A percentile compares a stretch with the other conserved stretches of the same genome.
Conservation (phyloP, 2,888 invertebrate genomes). For the Drosophila limbata region DNA sequence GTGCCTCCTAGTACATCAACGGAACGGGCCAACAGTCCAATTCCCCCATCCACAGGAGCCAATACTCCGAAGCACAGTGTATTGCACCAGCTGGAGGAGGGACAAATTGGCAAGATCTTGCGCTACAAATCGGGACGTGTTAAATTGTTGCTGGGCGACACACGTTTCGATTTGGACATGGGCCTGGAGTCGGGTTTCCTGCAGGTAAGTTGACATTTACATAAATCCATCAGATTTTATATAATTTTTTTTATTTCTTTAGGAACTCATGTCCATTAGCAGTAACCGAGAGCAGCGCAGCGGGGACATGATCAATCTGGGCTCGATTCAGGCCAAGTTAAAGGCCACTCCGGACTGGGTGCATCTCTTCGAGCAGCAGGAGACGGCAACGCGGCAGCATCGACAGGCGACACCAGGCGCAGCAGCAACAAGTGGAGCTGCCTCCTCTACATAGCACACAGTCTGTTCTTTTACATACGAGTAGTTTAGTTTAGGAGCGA, state of each 20-base stretch:
- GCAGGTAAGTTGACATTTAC: slow-evolving; percentile 78
- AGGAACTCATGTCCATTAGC: slow-evolving; percentile 87
- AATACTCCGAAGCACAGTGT: slow-evolving; percentile 51
- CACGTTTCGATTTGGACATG: slow-evolving; percentile 87
- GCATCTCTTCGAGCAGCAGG: slow-evolving; percentile 77
- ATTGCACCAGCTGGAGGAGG: slow-evolving; percentile 86
- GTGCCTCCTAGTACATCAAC: neutral
- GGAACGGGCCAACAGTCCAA: slow-evolving; percentile 42
- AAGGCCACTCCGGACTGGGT: slow-evolving; percentile 87
- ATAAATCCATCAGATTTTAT: rapidly evolving
- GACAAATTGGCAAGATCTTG: slow-evolving; percentile 87
- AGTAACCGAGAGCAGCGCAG: slow-evolving; percentile 86
- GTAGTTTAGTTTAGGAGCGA: slow-evolving; percentile 30
- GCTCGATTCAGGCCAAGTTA: slow-evolving; percentile 87
- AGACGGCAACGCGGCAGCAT: slow-evolving; percentile 41
- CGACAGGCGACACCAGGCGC: slow-evolving; percentile 15
- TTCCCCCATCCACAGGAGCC: slow-evolving; percentile 12
- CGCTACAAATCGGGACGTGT: slow-evolving; percentile 88
- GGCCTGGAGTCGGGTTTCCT: slow-evolving; percentile 87
- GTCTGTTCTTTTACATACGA: neutral
- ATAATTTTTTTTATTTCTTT: neutral
- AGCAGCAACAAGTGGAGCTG: slow-evolving; percentile 16
- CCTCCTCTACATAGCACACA: slow-evolving; percentile 40
- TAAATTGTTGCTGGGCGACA: slow-evolving; percentile 87
- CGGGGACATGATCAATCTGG: slow-evolving; percentile 87